Evolutionary conservation across 2,888 invertebrate genomes (phyloP).

Genomic region (Bellardia bayeri): DNA sequence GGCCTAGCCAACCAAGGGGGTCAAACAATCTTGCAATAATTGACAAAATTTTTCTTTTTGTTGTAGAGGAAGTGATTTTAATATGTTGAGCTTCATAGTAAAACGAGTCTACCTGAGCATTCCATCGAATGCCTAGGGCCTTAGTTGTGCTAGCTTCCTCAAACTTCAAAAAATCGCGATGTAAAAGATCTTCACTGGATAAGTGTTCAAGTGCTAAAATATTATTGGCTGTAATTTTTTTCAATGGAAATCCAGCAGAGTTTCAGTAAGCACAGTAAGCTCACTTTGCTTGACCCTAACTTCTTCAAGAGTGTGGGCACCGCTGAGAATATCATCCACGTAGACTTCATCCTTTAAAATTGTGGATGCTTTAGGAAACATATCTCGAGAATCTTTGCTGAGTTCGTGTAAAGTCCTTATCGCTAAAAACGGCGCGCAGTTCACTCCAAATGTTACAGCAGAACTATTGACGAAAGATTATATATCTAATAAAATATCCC

Average conservation of each 20-base stretch:
- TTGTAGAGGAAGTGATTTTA: background rate
- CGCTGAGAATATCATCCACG: background rate
- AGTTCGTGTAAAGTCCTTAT: background rate
- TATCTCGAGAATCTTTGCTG: slow-evolving; percentile 40
- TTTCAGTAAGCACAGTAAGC: background rate
- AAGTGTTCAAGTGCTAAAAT: background rate
- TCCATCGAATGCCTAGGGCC: slow-evolving; percentile 46
- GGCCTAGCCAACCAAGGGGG: too few relatives aligned
- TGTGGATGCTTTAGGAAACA: slow-evolving; percentile 38
- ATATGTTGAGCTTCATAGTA: slow-evolving; percentile 17
- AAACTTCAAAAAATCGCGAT: slow-evolving; percentile 20
- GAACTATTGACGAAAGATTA: too few relatives aligned
- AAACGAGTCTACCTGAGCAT: slow-evolving; percentile 20
- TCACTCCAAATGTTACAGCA: too few relatives aligned
- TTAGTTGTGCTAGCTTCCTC: slow-evolving; percentile 27
- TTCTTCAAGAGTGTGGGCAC: too few relatives aligned
- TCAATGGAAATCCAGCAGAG: slow-evolving; percentile 26
- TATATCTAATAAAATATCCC: too few relatives aligned
- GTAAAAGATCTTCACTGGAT: slow-evolving; percentile 30
- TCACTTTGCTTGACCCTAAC: background rate
- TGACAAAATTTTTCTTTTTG: too few relatives aligned
- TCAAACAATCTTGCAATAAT: slow-evolving; percentile 22
- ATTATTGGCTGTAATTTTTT: slow-evolving; percentile 18
- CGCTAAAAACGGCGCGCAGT: too few relatives aligned
- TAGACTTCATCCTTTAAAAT: background rate